Conservation (phyloP, 1,140 invertebrate genomes). For the Neodiprion virginianus region DNA sequence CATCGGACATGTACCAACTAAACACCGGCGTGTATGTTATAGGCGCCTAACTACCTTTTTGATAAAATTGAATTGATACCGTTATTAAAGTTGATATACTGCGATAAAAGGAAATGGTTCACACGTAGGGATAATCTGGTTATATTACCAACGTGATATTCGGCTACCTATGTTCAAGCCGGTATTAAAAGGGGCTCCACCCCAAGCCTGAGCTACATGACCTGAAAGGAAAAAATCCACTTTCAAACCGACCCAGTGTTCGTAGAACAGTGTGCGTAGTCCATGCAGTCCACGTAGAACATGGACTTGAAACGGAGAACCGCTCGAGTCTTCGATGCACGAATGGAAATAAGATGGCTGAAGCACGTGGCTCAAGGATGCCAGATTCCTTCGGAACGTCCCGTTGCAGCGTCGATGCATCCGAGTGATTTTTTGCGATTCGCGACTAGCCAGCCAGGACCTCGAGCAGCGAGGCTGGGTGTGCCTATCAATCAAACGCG, state of each 20-base stretch:
- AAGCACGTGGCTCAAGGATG: too few relatives aligned
- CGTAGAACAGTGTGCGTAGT: too few relatives aligned
- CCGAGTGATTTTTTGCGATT: constrained; percentile 33
- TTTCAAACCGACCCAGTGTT: too few relatives aligned
- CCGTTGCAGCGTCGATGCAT: not conserved
- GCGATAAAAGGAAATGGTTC: not conserved
- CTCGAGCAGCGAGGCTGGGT: constrained; percentile 34
- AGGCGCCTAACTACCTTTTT: not conserved
- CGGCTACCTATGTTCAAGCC: too few relatives aligned
- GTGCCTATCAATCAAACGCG: constrained; percentile 56
- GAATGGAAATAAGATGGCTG: too few relatives aligned
- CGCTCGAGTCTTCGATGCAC: too few relatives aligned
- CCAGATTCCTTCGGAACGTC: constrained; percentile 20
- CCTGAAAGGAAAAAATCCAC: too few relatives aligned
- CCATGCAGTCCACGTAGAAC: too few relatives aligned
- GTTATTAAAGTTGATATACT: not conserved
- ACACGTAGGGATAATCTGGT: not conserved
- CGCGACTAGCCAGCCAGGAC: constrained; percentile 16
- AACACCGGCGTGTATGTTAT: not conserved
- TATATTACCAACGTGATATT: not conserved
- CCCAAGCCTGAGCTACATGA: too few relatives aligned
- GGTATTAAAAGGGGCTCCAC: too few relatives aligned
- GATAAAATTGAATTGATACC: not conserved
- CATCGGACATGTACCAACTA: too few relatives aligned
- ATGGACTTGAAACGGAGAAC: too few relatives aligned